Evolutionary conservation across 2,113 vertebrate genomes (phyloP), one percentile per base, ranked within the genome.

Genomic region (Axis porcinus): DNA sequence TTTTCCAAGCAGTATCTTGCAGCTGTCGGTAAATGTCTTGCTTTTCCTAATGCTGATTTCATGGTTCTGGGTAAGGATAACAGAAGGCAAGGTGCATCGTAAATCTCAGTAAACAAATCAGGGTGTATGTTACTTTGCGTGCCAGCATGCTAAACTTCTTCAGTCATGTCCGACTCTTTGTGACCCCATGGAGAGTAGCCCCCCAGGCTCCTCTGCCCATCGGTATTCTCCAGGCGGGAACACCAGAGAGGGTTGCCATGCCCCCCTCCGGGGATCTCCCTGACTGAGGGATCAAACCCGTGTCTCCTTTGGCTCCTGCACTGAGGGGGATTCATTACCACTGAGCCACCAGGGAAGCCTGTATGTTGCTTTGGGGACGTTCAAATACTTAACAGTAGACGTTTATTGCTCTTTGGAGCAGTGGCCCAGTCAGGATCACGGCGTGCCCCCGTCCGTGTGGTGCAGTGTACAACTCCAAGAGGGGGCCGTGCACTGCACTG

Each of bases 41-140:
- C 14, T 93, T 95, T 96, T 86, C 36, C 54, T 95, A 84, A 67
- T 84, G 43, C 13, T 94, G 47, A 88, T 86, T 96, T 96, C 11
- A 36, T 70, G 79, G 86, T 70, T 52, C 43, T 85, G 40, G 64
- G 50, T n/a, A 83, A 93, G 40, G 12, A 45, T n/a, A 78, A 88
- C 25, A 78, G 87, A 60, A 67, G 55, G 25, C 6, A 52, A 43
- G 19, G 6, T 78, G 28, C 43, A 30, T 57, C 15, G 5, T 19
- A 76, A 84, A 27, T 40, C 40, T 40, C 45, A 55, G 58, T 57
- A 54, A 98, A 50, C 6, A 96, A 92, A 84, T 21, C 33, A 58
- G n/a, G 27, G 28, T 62, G 6, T 54, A 1, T 50, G 13, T 85
- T 84, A 89, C 23, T 12, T 82, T 13, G n/a, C n/a, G 5, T 74